Evolutionary conservation across 2,797 vertebrate species (phyloP), one percentile per base, ranked within the genome.

Genomic region (Typhlichthys subterraneus): DNA sequence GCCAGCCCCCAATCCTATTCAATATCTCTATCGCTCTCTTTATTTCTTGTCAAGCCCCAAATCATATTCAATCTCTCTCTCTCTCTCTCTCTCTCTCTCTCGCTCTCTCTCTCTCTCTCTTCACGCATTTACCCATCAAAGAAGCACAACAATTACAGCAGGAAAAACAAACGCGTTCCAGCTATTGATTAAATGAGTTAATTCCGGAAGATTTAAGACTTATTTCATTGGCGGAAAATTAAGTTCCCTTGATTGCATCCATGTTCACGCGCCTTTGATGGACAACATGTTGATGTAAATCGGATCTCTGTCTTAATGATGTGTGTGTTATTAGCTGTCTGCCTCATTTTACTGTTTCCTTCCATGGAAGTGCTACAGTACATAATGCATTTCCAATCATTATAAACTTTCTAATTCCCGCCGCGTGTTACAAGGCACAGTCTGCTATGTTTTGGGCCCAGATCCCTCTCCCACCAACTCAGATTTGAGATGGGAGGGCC

Each of bases 121-220:
- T 61, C 14, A 47, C 48, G 57, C 50, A 63, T 23, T 48, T 53
- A 31, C 42, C 57, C 59, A 23, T 63, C 62, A 59, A 49, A 68
- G 49, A 23, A 10, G 50, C 50, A 17, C 8, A 7, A 8, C 8
- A 52, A 52, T 17, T 10, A 5, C 15, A 52, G 47, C 23, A 12
- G 64, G 42, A 72, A 4, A 58, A 38, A 46, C 12, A 56, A 75
- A 38, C 33, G 33, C 33, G 13, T 47, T 64, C 65, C 54, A 42
- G 67, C 70, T 63, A 81, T 75, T 57, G 68, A 72, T 78, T 77
- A 72, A 45, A 15, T 59, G 73, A 72, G 66, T 29, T 74, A 11
- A 53, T 75, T 73, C 53, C 69, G 47, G 33, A 38, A 38, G 33
- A 4, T 53, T 50, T 9, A 65, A 70, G 67, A 59, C 45, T 52